Evolutionary conservation across 2,888 invertebrate genomes (phyloP), one percentile per base, ranked within the genome.

Genomic region (Xiphydria camelus): DNA sequence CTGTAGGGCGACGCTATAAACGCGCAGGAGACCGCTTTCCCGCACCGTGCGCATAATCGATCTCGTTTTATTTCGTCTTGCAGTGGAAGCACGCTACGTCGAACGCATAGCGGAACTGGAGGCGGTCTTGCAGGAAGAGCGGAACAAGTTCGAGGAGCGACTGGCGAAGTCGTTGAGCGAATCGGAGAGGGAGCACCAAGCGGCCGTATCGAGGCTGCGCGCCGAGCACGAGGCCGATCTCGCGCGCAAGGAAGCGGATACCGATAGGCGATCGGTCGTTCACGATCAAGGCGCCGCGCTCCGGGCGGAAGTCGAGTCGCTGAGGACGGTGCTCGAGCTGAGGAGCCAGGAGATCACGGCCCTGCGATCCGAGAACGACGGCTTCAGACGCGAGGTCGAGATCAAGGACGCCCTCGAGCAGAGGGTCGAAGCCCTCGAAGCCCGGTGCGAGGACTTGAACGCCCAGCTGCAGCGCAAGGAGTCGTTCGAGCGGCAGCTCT

Each of bases 271-370:
- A 55, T 77, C 80, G 34, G 78, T 79, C 54, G 69, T 68, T 45
- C 80, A 76, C 61, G 75, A 73, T 59, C 80, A 75, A 61, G 70
- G n/a, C 2, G 72, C 74, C 1, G 61, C 82, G 61, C 61, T 89
- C 26, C 80, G 85, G 60, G 86, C 85, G 48, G 88, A 92, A 75
- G 86, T 89, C 1, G 87, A 88, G 59, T 94, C 94, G 12, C 78
- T 96, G 49, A 84, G 91, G 53, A 87, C 89, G 23, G 95, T 96
- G 2, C 79, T 96, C 48, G 95, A 95, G 62, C 79, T 96, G 66
- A 88, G 91, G 66, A 91, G 91, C 70, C 85, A 87, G 17, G 94
- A 96, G 77, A 84, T 93, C 65, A 86, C 87, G 1, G 85, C 89
- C 12, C 78, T 95, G 35, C 82, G 86, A 33, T 85, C 85, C 62